Evolutionary conservation across 2,888 invertebrate genomes (phyloP).

Genomic region (Choristoneura rosaceana): DNA sequence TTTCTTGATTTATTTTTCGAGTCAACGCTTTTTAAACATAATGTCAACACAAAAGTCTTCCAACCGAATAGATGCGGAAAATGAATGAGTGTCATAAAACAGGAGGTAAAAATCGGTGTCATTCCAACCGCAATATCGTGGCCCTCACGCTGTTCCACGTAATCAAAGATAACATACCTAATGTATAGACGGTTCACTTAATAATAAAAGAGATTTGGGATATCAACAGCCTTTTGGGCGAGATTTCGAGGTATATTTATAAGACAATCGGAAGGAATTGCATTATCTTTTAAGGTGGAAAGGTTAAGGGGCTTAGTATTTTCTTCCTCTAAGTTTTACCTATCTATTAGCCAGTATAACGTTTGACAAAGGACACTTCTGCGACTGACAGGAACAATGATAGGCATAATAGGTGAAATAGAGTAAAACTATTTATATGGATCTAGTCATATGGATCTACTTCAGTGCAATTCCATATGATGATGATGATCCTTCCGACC

Average conservation of each 20-base stretch:
- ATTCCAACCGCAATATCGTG: slow-evolving; percentile 39
- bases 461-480: not conserved
- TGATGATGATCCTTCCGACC: too few relatives aligned
- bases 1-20: too few relatives aligned
- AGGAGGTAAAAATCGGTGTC: slow-evolving; percentile 36
- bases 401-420: not conserved
- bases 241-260: not conserved
- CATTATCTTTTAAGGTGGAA: not conserved
- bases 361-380: not conserved
- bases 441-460: too few relatives aligned
- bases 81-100: slow-evolving; percentile 41
- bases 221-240: not conserved
- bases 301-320: not conserved
- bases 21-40: too few relatives aligned
- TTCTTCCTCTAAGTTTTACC: too few relatives aligned
- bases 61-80: not conserved
- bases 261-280: not conserved
- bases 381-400: not conserved
- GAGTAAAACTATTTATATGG: too few relatives aligned
- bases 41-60: too few relatives aligned
- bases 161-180: slow-evolving; percentile 23
- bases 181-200: slow-evolving; percentile 9
- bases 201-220: not conserved
- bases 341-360: not conserved
- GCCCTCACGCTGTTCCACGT: slow-evolving; percentile 29